Evolutionary conservation across 2,888 invertebrate genomes (phyloP), one percentile per base, ranked within the genome.

Genomic region (Drosophila atripex): DNA sequence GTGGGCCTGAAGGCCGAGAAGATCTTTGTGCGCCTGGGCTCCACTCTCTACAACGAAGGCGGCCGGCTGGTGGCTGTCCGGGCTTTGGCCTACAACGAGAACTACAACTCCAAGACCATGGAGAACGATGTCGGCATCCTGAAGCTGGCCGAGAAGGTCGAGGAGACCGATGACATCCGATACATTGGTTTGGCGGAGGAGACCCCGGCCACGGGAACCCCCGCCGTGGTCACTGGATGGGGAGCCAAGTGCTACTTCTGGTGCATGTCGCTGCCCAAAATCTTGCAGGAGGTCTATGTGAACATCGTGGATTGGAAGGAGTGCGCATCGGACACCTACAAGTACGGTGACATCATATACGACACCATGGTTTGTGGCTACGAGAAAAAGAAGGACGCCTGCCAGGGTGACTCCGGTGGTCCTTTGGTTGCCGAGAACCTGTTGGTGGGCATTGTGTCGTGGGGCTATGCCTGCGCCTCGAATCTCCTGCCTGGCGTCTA

Each of bases 121-220:
- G 89, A 90, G 25, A 90, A 90, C 53, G 92, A 92, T 75, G 89
- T 92, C 45, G 90, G 90, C 32, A 58, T 92, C 3, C 64, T 93
- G 0, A 82, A 89, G 71, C 77, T 93, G 38, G 55, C 63, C 1
- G 71, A 75, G 4, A 83, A 82, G 30, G 82, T 89, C 0, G 23
- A 38, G 6, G 73, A 74, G 47, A 83, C 79, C 1, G 53, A 76
- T 0, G 72, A 61, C 11, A 72, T 89, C 9, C 77, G 77, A 7
- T 80, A 76, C 16, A 84, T 90, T 21, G 30, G 41, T 3, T 71
- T 90, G 64, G 89, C 89, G n/a, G 49, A 56, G 16, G 55, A 25
- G 4, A 75, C 79, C 0, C 86, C 90, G 7, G 6, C 46, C 0
- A 87, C 83, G 4, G 89, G 89, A 9, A 83, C 89, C 12, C 28